These are phyloP conservation scores for Chascanopsetta lugubris DNA, from an alignment of 2,113 vertebrate species.

Conservation along the genomic window DNA sequence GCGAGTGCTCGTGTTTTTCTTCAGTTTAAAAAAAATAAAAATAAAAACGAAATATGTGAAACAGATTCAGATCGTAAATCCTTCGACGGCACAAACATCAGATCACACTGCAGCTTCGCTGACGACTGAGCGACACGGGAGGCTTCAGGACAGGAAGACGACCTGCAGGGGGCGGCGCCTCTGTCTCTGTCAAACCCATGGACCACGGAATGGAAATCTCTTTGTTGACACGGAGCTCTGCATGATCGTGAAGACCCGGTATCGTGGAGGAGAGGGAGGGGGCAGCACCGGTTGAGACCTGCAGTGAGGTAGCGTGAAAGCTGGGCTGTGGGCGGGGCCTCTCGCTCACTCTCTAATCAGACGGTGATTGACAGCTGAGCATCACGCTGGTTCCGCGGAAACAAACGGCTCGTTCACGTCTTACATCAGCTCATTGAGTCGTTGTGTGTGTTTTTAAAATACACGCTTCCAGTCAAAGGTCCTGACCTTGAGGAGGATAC, in stretches of 20 bases:
- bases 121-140: conserved; percentile 40
- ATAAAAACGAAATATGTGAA: conserved; percentile 27
- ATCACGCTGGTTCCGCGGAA: conserved; percentile 32
- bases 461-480: conserved; percentile 11
- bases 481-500: not conserved
- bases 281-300: not conserved
- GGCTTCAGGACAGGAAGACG: conserved; percentile 2
- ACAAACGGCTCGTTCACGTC: conserved; percentile 40
- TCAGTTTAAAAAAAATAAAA: conserved; percentile 16
- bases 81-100: conserved; percentile 34
- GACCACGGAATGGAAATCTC: conserved; percentile 45
- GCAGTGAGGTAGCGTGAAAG: conserved; percentile 9
- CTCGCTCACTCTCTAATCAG: conserved; percentile 35
- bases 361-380: conserved; percentile 28
- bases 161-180: not conserved
- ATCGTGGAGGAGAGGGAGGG: conserved; percentile 4
- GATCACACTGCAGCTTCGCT: conserved; percentile 1
- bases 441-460: not conserved
- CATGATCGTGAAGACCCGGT: not conserved
- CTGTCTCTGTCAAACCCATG: not conserved
- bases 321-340: not conserved
- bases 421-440: conserved; percentile 24
- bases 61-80: conserved; percentile 30
- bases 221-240: conserved; percentile 8
- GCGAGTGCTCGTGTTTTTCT: conserved; percentile 25